Evolutionary conservation across 2,113 vertebrate genomes (phyloP).

Genomic region (Apteryx mantelli): DNA sequence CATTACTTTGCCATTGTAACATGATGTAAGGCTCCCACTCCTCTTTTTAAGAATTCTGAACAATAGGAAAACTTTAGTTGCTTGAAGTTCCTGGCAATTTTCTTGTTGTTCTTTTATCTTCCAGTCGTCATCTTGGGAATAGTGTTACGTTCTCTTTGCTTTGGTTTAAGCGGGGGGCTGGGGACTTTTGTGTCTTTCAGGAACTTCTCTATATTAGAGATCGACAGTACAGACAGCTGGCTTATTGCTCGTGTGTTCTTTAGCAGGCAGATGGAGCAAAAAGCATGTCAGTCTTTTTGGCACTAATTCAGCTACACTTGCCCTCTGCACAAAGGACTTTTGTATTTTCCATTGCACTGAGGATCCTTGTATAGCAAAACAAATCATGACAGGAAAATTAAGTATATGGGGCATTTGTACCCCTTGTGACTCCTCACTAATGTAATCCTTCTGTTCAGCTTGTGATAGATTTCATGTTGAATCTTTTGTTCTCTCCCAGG

Average conservation of each 20-base stretch:
- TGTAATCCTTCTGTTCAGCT: neutral
- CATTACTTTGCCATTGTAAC: neutral
- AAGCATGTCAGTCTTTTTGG: slow-evolving; percentile 60
- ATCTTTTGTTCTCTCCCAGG: neutral
- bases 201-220: neutral
- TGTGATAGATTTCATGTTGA: neutral
- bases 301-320: slow-evolving; percentile 48
- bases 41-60: fast-evolving
- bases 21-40: neutral
- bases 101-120: neutral
- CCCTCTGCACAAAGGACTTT: slow-evolving; percentile 56
- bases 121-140: neutral
- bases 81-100: neutral
- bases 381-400: slow-evolving; percentile 55
- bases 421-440: slow-evolving; percentile 5
- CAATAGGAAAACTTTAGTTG: neutral
- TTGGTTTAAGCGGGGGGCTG: neutral
- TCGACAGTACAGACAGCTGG: slow-evolving; percentile 37
- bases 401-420: slow-evolving; percentile 20
- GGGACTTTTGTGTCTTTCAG: neutral
- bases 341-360: neutral
- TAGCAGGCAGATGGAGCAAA: slow-evolving; percentile 65
- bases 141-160: neutral
- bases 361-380: slow-evolving; percentile 45
- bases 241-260: slow-evolving; percentile 36